Conservation (phyloP, 2,113 vertebrate genomes). For the Murina feae region DNA sequence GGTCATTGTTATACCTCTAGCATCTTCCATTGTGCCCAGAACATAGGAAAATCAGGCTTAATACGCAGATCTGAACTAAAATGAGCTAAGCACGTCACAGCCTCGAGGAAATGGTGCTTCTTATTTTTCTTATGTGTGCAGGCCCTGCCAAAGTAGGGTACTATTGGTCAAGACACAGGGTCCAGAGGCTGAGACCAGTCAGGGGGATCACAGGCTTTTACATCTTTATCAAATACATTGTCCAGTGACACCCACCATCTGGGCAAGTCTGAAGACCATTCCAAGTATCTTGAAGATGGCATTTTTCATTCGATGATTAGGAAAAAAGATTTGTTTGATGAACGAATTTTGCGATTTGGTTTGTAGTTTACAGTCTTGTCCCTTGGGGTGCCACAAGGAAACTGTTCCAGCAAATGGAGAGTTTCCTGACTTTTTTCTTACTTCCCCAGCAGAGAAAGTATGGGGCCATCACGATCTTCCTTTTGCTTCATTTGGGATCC, state of each 20-base stretch:
- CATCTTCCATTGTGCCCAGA: not conserved
- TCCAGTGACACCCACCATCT: not conserved
- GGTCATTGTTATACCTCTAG: not conserved
- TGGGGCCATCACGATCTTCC: not conserved
- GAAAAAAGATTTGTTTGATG: not conserved
- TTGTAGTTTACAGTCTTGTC: not conserved
- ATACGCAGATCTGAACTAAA: not conserved
- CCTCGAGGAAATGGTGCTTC: not conserved
- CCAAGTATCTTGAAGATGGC: not conserved
- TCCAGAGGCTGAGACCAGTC: not conserved
- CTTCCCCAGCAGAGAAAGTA: not conserved
- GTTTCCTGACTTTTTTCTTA: not conserved
- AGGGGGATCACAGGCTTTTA: not conserved
- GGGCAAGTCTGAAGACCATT: not conserved
- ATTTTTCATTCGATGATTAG: not conserved
- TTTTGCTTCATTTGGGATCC: not conserved
- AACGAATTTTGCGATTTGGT: not conserved
- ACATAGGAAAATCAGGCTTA: not conserved
- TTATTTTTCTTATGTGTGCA: not conserved
- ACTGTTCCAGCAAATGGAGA: not conserved
- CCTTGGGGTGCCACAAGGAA: not conserved
- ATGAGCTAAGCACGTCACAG: not conserved
- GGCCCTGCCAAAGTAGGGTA: not conserved
- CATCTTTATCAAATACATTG: not conserved
- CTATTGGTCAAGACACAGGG: not conserved